Percentiles rank a stretch among this genome's conserved stretches.
Conservation (phyloP, 2,797 vertebrate species). For the Myotis vivesi region DNA sequence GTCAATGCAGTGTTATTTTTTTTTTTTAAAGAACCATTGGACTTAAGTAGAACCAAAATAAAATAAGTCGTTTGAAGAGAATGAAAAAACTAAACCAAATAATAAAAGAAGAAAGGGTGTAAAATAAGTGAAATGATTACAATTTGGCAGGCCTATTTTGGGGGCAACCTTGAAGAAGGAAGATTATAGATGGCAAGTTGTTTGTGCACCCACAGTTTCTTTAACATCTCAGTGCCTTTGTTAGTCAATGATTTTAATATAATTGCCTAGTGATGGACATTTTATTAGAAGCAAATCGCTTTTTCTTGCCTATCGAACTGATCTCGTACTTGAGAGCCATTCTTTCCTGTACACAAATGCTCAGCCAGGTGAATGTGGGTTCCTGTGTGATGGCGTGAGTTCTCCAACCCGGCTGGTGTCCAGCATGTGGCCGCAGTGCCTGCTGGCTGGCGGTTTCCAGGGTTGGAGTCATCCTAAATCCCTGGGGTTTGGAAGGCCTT, state of each 20-base stretch:
- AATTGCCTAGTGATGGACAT: not conserved
- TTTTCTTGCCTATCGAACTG: not conserved
- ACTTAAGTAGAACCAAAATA: slow-evolving; percentile 18
- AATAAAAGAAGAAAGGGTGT: not conserved
- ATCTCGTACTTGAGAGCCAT: not conserved
- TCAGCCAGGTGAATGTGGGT: too few species aligned
- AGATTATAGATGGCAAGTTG: not conserved
- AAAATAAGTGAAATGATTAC: not conserved
- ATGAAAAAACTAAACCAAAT: not conserved
- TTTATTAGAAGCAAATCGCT: not conserved
- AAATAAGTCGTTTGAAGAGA: not conserved
- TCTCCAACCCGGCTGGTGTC: not conserved
- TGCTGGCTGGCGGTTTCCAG: not conserved
- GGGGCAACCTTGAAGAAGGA: not conserved
- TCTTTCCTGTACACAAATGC: not conserved
- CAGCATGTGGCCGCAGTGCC: not conserved
- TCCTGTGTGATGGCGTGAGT: not conserved
- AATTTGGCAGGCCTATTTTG: not conserved
- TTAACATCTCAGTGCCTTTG: not conserved
- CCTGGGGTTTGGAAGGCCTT: not conserved
- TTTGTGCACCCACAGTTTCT: not conserved
- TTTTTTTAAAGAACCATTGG: not conserved
- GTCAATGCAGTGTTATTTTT: not conserved
- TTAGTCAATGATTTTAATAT: not conserved
- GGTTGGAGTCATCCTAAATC: not conserved